phyloP scores from a whole-genome alignment of 2,797 vertebrate species.

The Acipenser transmontanus region DNA sequence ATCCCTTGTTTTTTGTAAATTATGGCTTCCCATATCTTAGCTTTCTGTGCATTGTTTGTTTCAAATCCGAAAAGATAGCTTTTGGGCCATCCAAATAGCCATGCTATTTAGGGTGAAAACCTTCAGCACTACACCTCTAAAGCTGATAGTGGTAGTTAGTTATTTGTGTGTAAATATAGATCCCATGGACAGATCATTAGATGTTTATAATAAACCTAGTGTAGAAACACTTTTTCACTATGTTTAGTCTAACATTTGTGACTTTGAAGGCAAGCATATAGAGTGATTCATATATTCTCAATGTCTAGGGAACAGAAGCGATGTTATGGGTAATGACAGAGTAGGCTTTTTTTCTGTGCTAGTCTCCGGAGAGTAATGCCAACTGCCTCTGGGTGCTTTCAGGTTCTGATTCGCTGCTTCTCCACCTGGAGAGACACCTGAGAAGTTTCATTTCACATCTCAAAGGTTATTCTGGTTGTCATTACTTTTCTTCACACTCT shows the following conservation, averaged over 20 bases:
- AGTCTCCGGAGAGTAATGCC: conserved; percentile 14
- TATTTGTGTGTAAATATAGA: no score
- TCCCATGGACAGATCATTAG: neutral
- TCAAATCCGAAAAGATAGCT: no score
- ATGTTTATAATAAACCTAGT: neutral
- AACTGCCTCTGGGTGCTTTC: conserved; percentile 37
- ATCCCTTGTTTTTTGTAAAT: no score
- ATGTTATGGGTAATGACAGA: conserved; percentile 23
- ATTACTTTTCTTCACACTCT: conserved; percentile 31
- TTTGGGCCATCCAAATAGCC: no score
- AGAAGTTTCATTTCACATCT: conserved; percentile 35
- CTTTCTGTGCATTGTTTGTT: no score
- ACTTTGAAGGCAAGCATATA: conserved; percentile 16
- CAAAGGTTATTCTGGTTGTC: conserved; percentile 40
- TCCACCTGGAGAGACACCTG: conserved; percentile 42
- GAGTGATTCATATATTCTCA: conserved; percentile 23
- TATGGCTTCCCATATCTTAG: no score
- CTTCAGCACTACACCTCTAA: no score
- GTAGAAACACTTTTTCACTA: conserved; percentile 5
- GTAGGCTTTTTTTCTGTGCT: conserved; percentile 4
- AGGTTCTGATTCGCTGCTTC: conserved; percentile 38
- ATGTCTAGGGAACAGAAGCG: conserved; percentile 16
- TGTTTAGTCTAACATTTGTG: conserved; percentile 12
- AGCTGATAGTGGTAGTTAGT: no score
- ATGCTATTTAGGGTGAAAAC: no score